A percentile compares a stretch with the other conserved stretches of the same genome.
phyloP scores from a whole-genome alignment of 1,140 invertebrate genomes.

The Heliothis subflexa region DNA sequence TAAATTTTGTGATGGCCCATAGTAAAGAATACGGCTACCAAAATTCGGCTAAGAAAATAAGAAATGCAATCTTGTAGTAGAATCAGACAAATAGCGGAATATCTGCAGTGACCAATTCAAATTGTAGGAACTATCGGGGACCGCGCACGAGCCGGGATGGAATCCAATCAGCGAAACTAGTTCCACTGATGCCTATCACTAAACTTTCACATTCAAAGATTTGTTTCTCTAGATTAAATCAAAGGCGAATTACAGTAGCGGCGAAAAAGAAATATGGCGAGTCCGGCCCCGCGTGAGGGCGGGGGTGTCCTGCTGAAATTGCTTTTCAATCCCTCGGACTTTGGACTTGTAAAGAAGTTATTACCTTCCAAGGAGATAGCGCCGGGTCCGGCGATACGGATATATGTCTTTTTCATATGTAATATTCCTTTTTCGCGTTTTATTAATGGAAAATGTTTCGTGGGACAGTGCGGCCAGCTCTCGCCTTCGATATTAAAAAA shows the following conservation, averaged over 20 bases:
- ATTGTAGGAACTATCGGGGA: slow-evolving; percentile 73
- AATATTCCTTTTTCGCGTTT: slow-evolving; percentile 86
- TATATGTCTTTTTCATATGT: slow-evolving; percentile 86
- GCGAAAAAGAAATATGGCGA: slow-evolving; percentile 85
- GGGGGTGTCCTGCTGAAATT: slow-evolving; percentile 87
- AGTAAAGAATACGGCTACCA: slow-evolving; percentile 43
- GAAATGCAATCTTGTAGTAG: slow-evolving; percentile 80
- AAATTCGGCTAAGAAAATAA: slow-evolving; percentile 69
- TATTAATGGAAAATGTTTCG: slow-evolving; percentile 86
- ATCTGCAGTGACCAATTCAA: slow-evolving; percentile 81
- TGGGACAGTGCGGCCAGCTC: slow-evolving; percentile 79
- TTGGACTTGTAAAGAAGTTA: slow-evolving; percentile 88
- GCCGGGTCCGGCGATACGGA: slow-evolving; percentile 85
- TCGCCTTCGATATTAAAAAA: slow-evolving; percentile 81
- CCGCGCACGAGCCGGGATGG: slow-evolving; percentile 64
- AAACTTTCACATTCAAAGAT: slow-evolving; percentile 86
- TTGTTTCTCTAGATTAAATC: slow-evolving; percentile 86
- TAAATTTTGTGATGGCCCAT: neutral
- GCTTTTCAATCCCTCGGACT: slow-evolving; percentile 88
- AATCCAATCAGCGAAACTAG: slow-evolving; percentile 84
- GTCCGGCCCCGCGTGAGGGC: slow-evolving; percentile 75
- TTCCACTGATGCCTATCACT: slow-evolving; percentile 83
- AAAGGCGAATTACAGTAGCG: slow-evolving; percentile 86
- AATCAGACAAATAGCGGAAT: slow-evolving; percentile 80
- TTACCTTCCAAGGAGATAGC: slow-evolving; percentile 87